Base-by-base conservation (phyloP, 1,140 invertebrate species). In the Drosophila mojavensis region DNA sequence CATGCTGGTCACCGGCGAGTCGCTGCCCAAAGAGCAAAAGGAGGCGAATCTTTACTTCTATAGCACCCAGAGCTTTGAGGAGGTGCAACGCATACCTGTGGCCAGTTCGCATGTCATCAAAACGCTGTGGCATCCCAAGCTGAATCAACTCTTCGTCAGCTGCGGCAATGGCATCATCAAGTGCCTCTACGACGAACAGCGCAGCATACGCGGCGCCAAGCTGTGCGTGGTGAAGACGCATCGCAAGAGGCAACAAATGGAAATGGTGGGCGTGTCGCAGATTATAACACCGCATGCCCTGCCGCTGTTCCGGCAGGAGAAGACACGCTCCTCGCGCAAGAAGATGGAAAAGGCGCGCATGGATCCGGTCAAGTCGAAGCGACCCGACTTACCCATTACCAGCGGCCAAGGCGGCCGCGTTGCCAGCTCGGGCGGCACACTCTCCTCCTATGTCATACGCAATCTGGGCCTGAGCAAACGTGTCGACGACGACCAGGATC, bases 261-360 rank as follows among this genome's bases (percentile, higher is more conserved):
- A 99, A 92, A 95, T 98, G 65, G 95, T 99, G 48, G 96, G 96
- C 45, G 95, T 96, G 0, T 97, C 98, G 69, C 97, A 99, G 86
- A 98, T 99, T n/a, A 98, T 99, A 13, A 99, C 98, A 2, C 98
- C 99, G 0, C 98, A 99, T 92, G 97, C 99, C 0, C 93, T 99
- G 60, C 98, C 98, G 0, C 93, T 99, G 92, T 99, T 99, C 93
- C 95, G 98, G 64, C 97, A 99, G 93, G 97, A 99, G 76, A 95
- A 97, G 83, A 94, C 98, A 11, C 96, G 97, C 75, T 98, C 98
- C 3, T 96, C 96, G 30, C 95, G 96, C 71, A 98, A 98, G 91
- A 96, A 97, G 91, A 96, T 98, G 95, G 97, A 99, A 88, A 98
- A 98, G 81, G 97, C 98, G 56, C 93, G 97, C 36, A 93, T 97